Percentiles rank a stretch among this genome's conserved stretches.
These are phyloP conservation scores for Drosophila teissieri DNA, from an alignment of 1,140 invertebrate genomes.

Conservation along the genomic window DNA sequence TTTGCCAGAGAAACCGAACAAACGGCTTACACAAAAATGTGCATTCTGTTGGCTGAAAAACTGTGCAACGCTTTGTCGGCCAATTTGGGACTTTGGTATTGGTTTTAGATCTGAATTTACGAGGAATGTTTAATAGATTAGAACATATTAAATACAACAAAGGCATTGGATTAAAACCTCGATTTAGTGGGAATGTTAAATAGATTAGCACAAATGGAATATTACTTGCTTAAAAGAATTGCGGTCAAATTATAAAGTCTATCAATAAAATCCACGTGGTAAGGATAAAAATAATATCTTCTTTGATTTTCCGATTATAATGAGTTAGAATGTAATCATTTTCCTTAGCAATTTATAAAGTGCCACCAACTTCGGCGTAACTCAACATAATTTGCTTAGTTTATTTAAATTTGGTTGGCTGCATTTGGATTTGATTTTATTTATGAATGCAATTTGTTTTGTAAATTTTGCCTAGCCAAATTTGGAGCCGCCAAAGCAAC, in stretches of 20 bases:
- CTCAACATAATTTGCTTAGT: not conserved
- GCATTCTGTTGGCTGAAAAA: slow-evolving; percentile 40
- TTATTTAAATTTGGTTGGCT: slow-evolving; percentile 11
- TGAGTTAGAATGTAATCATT: no score
- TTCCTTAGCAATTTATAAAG: not conserved
- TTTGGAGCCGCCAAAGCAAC: slow-evolving; percentile 73
- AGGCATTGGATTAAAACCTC: not conserved
- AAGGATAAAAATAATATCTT: not conserved
- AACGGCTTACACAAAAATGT: slow-evolving; percentile 39
- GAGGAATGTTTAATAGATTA: not conserved
- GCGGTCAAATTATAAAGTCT: no score
- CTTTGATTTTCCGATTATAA: no score
- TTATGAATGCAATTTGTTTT: slow-evolving; percentile 80
- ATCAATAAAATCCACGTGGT: no score
- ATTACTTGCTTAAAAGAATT: no score
- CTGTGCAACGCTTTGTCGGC: slow-evolving; percentile 65
- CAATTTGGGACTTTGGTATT: not conserved
- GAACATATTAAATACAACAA: not conserved
- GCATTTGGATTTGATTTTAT: slow-evolving; percentile 61
- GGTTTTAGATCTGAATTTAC: not conserved
- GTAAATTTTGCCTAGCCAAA: slow-evolving; percentile 71
- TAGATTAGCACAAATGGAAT: no score
- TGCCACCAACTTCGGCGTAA: not conserved
- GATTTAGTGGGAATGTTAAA: not conserved
- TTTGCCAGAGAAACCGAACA: slow-evolving; percentile 60